These are phyloP conservation scores for Vireo altiloquus DNA, from an alignment of 2,113 vertebrate genomes.

Conservation along the genomic window DNA sequence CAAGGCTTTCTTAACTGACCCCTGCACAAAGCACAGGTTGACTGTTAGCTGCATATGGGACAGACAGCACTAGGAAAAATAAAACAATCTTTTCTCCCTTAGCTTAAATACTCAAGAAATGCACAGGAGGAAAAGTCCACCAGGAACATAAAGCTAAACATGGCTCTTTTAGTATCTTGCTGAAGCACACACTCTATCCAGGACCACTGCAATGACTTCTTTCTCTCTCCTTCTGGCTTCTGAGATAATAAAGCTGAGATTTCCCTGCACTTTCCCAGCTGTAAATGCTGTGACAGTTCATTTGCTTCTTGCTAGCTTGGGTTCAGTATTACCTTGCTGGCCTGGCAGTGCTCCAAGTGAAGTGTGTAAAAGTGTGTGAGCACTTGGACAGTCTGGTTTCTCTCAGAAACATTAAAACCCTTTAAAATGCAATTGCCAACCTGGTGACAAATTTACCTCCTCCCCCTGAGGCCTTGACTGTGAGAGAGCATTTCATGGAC, in stretches of 20 bases:
- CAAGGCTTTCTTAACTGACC: neutral
- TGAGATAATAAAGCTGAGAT: neutral
- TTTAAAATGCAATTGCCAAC: neutral
- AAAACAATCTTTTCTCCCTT: neutral
- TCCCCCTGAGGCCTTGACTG: neutral
- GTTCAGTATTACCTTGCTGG: neutral
- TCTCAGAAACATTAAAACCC: neutral
- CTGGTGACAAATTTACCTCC: neutral
- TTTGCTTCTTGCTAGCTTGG: neutral
- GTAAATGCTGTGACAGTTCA: neutral
- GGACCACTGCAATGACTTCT: neutral
- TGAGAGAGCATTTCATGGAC: neutral
- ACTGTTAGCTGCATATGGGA: neutral
- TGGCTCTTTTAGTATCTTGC: neutral
- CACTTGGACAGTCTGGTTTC: neutral
- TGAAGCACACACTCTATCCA: neutral
- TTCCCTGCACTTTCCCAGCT: neutral
- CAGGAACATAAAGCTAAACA: neutral
- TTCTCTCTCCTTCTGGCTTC: neutral
- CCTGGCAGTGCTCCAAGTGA: neutral
- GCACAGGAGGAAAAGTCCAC: neutral
- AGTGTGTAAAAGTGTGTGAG: neutral
- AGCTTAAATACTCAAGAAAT: neutral
- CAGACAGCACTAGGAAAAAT: neutral
- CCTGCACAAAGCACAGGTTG: neutral